Percentiles rank a stretch among this genome's conserved stretches.
Evolutionary conservation across 2,888 invertebrate genomes (phyloP).

Genomic region (Petrophora chlorosata): DNA sequence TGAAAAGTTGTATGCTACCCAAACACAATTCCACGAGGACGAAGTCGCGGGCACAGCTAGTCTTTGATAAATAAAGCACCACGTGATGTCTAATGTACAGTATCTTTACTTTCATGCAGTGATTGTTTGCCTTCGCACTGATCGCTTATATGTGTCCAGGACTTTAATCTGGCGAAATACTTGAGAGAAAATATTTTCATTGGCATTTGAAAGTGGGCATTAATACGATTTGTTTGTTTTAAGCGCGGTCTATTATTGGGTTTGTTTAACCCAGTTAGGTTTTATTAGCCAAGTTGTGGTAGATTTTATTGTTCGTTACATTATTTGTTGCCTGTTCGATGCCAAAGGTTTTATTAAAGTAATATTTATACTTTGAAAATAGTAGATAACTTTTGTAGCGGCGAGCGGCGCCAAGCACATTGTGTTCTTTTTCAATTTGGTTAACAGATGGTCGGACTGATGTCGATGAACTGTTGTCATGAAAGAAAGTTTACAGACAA

Average conservation of each 20-base stretch:
- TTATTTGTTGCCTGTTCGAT: background rate
- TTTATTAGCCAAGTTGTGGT: slow-evolving; percentile 13
- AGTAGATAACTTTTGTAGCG: too few species aligned
- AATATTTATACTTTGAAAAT: background rate
- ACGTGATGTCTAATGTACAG: too few species aligned
- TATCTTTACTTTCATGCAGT: too few species aligned
- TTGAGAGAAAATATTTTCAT: slow-evolving; percentile 35
- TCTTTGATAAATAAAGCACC: too few species aligned
- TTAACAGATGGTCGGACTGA: too few species aligned
- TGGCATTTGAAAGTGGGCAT: slow-evolving; percentile 22
- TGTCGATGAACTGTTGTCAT: too few species aligned
- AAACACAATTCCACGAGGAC: too few species aligned
- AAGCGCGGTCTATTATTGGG: slow-evolving; percentile 4
- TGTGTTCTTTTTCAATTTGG: too few species aligned
- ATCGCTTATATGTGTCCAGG: background rate
- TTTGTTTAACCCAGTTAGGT: slow-evolving; percentile 8
- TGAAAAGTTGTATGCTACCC: too few species aligned
- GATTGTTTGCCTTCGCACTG: background rate
- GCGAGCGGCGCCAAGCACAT: too few species aligned
- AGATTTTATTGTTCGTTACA: slow-evolving; percentile 3
- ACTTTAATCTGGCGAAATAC: slow-evolving; percentile 29
- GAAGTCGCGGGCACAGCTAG: too few species aligned
- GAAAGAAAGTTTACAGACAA: too few species aligned
- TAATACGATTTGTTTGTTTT: slow-evolving; percentile 29
- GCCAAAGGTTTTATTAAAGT: slow-evolving; percentile 11